Evolutionary conservation across 2,888 invertebrate genomes (phyloP).

Genomic region (Argynnis bischoffii): DNA sequence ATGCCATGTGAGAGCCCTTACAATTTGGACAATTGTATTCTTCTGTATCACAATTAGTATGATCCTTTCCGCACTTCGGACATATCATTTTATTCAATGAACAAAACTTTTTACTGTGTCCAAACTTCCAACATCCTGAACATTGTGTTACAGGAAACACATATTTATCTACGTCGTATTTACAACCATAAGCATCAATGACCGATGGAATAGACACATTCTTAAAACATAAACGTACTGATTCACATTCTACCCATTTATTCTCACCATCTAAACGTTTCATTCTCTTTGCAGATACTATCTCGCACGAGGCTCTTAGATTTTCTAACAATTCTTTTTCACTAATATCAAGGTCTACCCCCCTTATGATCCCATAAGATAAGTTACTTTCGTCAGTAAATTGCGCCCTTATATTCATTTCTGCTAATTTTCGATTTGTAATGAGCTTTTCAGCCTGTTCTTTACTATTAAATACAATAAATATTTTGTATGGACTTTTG

Average conservation of each 20-base stretch:
- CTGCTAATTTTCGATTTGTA: slow-evolving; percentile 29
- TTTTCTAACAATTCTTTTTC: slow-evolving; percentile 31
- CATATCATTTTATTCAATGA: slow-evolving; percentile 15
- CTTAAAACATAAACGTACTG: neutral
- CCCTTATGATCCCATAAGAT: slow-evolving; percentile 35
- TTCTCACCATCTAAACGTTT: slow-evolving; percentile 1
- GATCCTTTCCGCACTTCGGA: slow-evolving; percentile 19
- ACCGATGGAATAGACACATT: neutral
- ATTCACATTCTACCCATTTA: neutral
- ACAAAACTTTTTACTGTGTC: slow-evolving; percentile 6
- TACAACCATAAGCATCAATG: slow-evolving; percentile 7
- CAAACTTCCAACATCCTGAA: slow-evolving; percentile 21
- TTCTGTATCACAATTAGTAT: slow-evolving; percentile 20
- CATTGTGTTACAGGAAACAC: slow-evolving; percentile 12
- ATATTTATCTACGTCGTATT: slow-evolving; percentile 14
- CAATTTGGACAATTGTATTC: slow-evolving; percentile 33
- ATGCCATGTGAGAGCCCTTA: slow-evolving; percentile 30
- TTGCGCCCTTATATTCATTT: slow-evolving; percentile 30
- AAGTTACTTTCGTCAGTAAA: slow-evolving; percentile 24
- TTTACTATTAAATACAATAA: slow-evolving; percentile 30
- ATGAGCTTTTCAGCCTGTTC: slow-evolving; percentile 34
- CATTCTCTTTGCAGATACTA: neutral
- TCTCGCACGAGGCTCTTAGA: neutral
- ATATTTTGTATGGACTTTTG: slow-evolving; percentile 33
- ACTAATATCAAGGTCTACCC: slow-evolving; percentile 34